These are phyloP conservation scores for Urocynchramus pylzowi DNA, from an alignment of 2,113 vertebrate species.

Conservation along the genomic window DNA sequence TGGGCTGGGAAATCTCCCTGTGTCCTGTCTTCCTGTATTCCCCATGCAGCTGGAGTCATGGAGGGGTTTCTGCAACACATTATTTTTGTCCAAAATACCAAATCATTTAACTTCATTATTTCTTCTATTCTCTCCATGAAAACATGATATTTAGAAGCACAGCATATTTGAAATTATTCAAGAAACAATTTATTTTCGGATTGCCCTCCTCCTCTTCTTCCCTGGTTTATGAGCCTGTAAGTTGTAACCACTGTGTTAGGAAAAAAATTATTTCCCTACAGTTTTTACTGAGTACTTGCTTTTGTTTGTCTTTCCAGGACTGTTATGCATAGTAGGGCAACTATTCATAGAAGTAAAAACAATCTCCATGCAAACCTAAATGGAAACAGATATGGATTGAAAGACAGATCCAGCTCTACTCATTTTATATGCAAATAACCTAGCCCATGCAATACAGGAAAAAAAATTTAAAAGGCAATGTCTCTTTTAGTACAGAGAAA, in stretches of 20 bases:
- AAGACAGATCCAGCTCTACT: slow-evolving; percentile 23
- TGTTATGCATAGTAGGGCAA: slow-evolving; percentile 39
- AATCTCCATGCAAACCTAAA: slow-evolving; percentile 52
- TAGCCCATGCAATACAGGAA: not conserved
- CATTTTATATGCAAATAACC: slow-evolving; percentile 64
- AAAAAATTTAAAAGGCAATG: not conserved
- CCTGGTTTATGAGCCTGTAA: not conserved
- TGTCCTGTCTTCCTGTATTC: not conserved
- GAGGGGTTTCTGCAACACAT: not conserved
- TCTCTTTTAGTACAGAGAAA: not conserved
- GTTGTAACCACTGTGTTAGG: not conserved
- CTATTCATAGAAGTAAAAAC: slow-evolving; percentile 28
- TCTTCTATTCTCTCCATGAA: not conserved
- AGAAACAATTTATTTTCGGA: not conserved
- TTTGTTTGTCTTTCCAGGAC: slow-evolving; percentile 50
- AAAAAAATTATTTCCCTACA: not conserved
- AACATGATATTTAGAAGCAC: not conserved
- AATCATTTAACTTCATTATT: not conserved
- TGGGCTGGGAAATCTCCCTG: not conserved
- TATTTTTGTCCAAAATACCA: not conserved
- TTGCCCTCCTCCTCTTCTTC: not conserved
- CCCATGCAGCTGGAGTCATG: not conserved
- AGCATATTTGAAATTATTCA: not conserved
- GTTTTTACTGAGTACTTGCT: slow-evolving; percentile 12
- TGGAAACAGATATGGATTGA: slow-evolving; percentile 28